Evolutionary conservation across 2,888 invertebrate species (phyloP), one percentile per base, ranked within the genome.

Genomic region (Bhutanitis thaidina): DNA sequence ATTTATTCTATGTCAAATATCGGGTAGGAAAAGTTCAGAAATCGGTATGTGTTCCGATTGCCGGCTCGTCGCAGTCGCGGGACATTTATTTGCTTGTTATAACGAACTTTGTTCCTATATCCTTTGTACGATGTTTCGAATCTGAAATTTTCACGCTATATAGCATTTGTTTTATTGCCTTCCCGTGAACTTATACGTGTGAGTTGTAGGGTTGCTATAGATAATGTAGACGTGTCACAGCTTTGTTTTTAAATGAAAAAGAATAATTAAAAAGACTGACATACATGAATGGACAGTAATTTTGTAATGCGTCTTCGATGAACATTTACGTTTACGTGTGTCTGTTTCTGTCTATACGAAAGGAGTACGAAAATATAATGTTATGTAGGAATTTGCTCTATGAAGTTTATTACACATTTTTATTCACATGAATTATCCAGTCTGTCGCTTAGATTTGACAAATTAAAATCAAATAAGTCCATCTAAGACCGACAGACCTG

Each of bases 31-130:
- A 69, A 72, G 67, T 76, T 75, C 59, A 60, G 64, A 60, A 74
- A 77, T 79, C 74, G 74, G 61, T 69, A 65, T 65, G 62, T 64
- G 71, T 68, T 61, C 56, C 60, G 61, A 66, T 65, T 61, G 70
- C 62, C 60, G 64, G 61, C 51, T 72, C 61, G 60, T 61, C 59
- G 52, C 53, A 52, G 62, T 69, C 59, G 67, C 59, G 70, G 69
- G 68, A 72, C 71, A 69, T 73, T 73, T 68, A 72, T 70, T 67
- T 62, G 69, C 62, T 67, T 71, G 71, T 66, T 67, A 56, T 60
- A 47, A 40, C 37, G 25, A 66, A 67, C 66, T 68, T 68, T 56
- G 59, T 59, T 55, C 61, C 35, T 51, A 45, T 45, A 52, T 46
- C 56, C 54, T 40, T 29, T 34, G 38, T 50, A 16, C 40, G 30